Base-by-base conservation (phyloP, 1,140 invertebrate species). In the Habropoda laboriosa region DNA sequence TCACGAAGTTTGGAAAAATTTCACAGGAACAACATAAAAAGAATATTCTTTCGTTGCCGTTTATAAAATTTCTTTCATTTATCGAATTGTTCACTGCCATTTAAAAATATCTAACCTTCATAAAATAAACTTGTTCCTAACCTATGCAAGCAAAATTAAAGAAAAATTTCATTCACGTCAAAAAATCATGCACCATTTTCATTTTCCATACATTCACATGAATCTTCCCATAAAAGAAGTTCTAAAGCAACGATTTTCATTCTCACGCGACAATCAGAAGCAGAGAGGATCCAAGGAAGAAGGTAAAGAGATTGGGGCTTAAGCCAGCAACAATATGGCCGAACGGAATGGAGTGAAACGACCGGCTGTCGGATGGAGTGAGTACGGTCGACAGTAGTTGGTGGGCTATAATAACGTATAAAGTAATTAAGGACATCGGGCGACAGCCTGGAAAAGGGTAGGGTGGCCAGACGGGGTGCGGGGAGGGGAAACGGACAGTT, bases 401-500 rank as follows among this genome's bases (percentile, higher is more conserved):
- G 89, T 87, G 86, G 87, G 90, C 90, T 88, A 92, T 92, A 92
- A 92, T 92, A 92, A 92, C 91, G 91, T 93, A 92, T 92, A 93
- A 93, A 93, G 92, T 93, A 93, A 93, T 93, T 92, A 93, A 93
- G 92, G 92, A 92, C 92, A 93, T 92, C 91, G 90, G 92, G 92
- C 90, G 92, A 92, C 91, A 91, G 89, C 87, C 80, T 73, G 81
- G 75, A 76, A 79, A 77, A 68, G 67, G 81, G 64, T 58, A 81
- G 49, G 47, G 53, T 10, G 64, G 72, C n/a, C 49, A 76, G 67
- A 24, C 58, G 42, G 45, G 63, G 81, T 60, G 58, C 70, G 81
- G 79, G 75, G 81, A 80, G 85, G 86, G 82, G 85, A 88, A 89
- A 89, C 88, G 87, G 88, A 90, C 89, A 89, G 89, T 89, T 88